These are phyloP conservation scores for Glossosoma conforme DNA, from an alignment of 1,140 invertebrate species.

Conservation along the genomic window DNA sequence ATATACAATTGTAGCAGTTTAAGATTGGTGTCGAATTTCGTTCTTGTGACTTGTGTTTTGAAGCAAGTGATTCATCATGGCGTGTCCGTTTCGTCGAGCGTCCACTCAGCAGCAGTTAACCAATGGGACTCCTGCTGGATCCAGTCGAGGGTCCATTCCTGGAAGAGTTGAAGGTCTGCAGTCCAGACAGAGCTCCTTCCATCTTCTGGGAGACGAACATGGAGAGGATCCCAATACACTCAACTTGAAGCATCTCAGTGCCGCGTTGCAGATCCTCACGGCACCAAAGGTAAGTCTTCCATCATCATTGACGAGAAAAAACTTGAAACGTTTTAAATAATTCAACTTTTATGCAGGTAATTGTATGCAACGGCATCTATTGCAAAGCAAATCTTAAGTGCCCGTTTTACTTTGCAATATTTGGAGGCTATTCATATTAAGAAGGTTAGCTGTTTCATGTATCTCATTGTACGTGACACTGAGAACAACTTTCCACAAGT, in stretches of 20 bases:
- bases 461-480: too few relatives aligned
- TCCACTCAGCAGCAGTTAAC: constrained; percentile 47
- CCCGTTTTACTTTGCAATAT: too few relatives aligned
- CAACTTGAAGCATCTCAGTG: constrained; percentile 52
- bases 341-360: too few relatives aligned
- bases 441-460: too few relatives aligned
- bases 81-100: constrained; percentile 47
- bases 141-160: constrained; percentile 32
- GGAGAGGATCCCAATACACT: constrained; percentile 44
- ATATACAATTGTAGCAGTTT: neutral
- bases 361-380: too few relatives aligned
- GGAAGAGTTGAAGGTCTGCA: constrained; percentile 33
- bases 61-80: constrained; percentile 33
- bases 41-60: neutral
- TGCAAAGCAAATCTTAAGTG: too few relatives aligned
- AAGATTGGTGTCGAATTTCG: neutral
- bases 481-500: too few relatives aligned
- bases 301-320: too few relatives aligned
- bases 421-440: too few relatives aligned
- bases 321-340: too few relatives aligned
- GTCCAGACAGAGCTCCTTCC: constrained; percentile 45
- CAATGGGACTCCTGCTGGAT: constrained; percentile 36
- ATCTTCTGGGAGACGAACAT: constrained; percentile 41
- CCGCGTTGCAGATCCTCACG: constrained; percentile 54
- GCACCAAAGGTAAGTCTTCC: constrained; percentile 50